Base-by-base conservation (phyloP, 2,113 vertebrate genomes). In the Siphamia tubifer region DNA sequence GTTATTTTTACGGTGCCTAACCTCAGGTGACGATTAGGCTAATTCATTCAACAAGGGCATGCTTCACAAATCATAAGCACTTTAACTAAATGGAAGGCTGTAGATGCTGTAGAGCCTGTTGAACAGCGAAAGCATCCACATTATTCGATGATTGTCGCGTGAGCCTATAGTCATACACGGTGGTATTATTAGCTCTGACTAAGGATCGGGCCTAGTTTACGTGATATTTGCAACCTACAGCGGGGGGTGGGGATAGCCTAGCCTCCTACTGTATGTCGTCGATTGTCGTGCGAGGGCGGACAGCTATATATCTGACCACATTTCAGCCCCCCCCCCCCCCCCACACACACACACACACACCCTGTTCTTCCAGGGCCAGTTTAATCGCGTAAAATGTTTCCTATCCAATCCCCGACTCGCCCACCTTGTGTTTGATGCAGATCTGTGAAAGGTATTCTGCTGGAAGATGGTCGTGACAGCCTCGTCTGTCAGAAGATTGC, bases 261-360 rank as follows among this genome's bases (percentile, higher is more conserved):
- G 79, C 84, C 79, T 77, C 58, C 78, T 57, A 75, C 84, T 84
- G 74, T 68, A 79, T 89, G 86, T 87, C 84, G 86, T 86, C 79
- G 85, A 80, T 83, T 51, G 74, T 87, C 80, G 71, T 77, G 48
- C 66, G 72, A 83, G 81, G 83, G 83, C 75, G 79, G 76, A 81
- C 71, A 32, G 70, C 45, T 43, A 27, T 12, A 62, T 32, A 72
- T 71, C 61, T 53, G 56, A 12, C 15, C 21, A 42, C 17, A 27
- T 55, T 32, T 31, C 15, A 25, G 7, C 0, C 48, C 56, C 36
- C 36, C 21, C 24, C n/a, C n/a, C n/a, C n/a, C n/a, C n/a, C n/a
- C n/a, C n/a, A n/a, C n/a, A n/a, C n/a, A n/a, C n/a, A n/a, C n/a
- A n/a, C n/a, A n/a, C n/a, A n/a, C n/a, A n/a, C n/a, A n/a, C n/a